These are phyloP conservation scores for Epizoanthus fatuus DNA, from an alignment of 92 coral and sea anemone genomes.

Conservation along the genomic window DNA sequence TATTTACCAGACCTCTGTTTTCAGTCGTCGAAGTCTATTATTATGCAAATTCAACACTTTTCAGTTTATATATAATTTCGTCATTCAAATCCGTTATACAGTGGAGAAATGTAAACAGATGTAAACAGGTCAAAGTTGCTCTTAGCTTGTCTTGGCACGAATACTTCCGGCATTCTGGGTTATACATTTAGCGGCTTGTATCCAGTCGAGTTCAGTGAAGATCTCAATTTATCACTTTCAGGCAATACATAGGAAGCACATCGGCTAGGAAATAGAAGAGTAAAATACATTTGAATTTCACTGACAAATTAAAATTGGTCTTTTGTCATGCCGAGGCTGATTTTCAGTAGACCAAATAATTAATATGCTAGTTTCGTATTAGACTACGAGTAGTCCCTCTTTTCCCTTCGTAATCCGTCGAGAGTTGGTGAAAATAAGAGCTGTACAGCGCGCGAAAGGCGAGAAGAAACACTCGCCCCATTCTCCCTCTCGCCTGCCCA, in stretches of 20 bases:
- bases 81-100: not conserved
- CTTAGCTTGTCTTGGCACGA: not conserved
- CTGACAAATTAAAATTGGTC: too few relatives aligned
- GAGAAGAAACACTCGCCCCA: too few relatives aligned
- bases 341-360: too few relatives aligned
- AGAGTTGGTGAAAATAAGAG: too few relatives aligned
- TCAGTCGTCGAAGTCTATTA: not conserved
- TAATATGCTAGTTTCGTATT: too few relatives aligned
- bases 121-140: not conserved
- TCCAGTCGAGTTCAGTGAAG: not conserved
- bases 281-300: not conserved
- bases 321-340: too few relatives aligned
- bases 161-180: not conserved
- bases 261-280: not conserved
- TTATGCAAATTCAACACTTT: not conserved
- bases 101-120: not conserved
- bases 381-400: too few relatives aligned
- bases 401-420: too few relatives aligned
- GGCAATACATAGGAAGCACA: not conserved
- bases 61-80: not conserved
- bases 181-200: not conserved
- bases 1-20: too few relatives aligned
- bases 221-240: not conserved
- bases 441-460: not conserved
- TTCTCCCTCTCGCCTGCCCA: too few relatives aligned